Percentiles rank a stretch among this genome's conserved stretches.
These are phyloP conservation scores for Battus philenor DNA, from an alignment of 1,140 invertebrate species.

Conservation along the genomic window DNA sequence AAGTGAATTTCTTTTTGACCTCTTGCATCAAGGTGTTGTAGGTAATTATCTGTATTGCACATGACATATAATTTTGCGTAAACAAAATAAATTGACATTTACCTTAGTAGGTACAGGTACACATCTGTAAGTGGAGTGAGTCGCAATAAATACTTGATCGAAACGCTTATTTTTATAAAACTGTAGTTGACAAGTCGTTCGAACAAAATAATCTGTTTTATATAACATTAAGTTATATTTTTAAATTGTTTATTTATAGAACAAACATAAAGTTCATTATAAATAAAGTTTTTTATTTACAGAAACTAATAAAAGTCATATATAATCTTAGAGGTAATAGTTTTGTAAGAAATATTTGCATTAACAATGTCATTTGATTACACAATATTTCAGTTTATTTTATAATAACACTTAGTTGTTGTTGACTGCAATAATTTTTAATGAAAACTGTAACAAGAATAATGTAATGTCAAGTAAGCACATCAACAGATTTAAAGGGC, in stretches of 20 bases:
- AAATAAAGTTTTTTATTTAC: too few species aligned
- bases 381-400: too few species aligned
- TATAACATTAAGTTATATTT: too few species aligned
- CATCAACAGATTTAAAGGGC: background rate
- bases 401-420: too few species aligned
- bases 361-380: too few species aligned
- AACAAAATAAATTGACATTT: conserved; percentile 70
- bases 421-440: background rate
- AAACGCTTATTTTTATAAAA: conserved; percentile 23
- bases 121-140: conserved; percentile 19
- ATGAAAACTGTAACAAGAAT: conserved; percentile 4
- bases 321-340: too few species aligned
- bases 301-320: too few species aligned
- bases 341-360: too few species aligned
- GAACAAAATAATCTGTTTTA: too few species aligned
- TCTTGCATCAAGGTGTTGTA: conserved; percentile 66
- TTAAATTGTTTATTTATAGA: too few species aligned
- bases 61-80: conserved; percentile 63
- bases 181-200: too few species aligned
- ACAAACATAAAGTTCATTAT: too few species aligned
- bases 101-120: conserved; percentile 27
- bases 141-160: conserved; percentile 26
- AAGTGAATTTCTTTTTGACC: conserved; percentile 75
- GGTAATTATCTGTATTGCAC: conserved; percentile 55
- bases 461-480: conserved; percentile 1